These are phyloP conservation scores for Pristionchus mayeri DNA, from an alignment of 2,888 invertebrate species.

Conservation along the genomic window DNA sequence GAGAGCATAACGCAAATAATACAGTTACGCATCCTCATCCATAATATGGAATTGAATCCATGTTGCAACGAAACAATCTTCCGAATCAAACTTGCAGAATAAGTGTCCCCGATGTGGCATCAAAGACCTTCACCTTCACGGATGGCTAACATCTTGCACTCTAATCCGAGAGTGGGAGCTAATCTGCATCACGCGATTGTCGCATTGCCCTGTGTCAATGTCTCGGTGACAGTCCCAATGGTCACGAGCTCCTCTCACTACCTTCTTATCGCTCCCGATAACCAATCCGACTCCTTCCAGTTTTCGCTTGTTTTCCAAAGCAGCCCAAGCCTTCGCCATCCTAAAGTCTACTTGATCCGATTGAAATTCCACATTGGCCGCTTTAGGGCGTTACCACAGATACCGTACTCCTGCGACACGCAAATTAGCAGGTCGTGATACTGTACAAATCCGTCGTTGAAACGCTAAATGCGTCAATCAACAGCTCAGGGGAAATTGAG, in stretches of 20 bases:
- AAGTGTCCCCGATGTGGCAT: too few species aligned
- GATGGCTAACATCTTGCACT: too few species aligned
- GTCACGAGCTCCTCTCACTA: neutral
- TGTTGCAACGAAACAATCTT: too few species aligned
- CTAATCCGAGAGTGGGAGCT: too few species aligned
- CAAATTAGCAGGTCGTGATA: neutral
- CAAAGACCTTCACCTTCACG: too few species aligned
- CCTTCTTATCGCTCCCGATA: neutral
- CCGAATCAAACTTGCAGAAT: too few species aligned
- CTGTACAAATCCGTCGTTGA: neutral
- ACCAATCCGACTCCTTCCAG: neutral
- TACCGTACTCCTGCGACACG: neutral
- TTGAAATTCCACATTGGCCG: neutral
- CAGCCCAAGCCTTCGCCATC: neutral
- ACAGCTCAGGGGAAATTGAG: slow-evolving; percentile 2
- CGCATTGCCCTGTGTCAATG: too few species aligned
- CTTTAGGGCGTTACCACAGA: neutral
- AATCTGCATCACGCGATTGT: too few species aligned
- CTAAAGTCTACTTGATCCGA: too few species aligned
- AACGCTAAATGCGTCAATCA: slow-evolving; percentile 2
- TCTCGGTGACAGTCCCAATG: too few species aligned
- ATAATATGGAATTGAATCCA: too few species aligned
- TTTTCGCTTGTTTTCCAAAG: neutral
- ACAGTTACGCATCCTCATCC: neutral
- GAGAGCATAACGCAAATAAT: neutral